Evolutionary conservation across 2,888 invertebrate species (phyloP).

Genomic region (Tinea pellionella): DNA sequence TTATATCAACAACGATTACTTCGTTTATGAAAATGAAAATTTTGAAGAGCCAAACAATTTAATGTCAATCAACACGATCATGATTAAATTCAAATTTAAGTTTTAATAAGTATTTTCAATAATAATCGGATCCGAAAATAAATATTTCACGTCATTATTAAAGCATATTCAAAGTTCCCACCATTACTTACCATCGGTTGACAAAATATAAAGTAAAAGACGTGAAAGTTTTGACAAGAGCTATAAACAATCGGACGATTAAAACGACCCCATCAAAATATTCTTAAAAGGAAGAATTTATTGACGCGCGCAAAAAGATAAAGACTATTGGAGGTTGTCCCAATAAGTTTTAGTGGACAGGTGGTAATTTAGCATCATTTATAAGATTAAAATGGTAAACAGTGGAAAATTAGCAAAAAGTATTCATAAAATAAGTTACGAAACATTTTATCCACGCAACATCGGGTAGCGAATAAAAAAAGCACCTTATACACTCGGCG

Average conservation of each 20-base stretch:
- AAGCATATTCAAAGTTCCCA: not conserved
- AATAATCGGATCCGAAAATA: no score
- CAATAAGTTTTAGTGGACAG: not conserved
- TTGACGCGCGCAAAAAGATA: not conserved
- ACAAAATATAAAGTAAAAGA: not conserved
- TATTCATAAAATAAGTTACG: slow-evolving; percentile 5
- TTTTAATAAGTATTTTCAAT: no score
- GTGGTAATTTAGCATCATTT: not conserved
- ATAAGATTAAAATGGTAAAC: not conserved
- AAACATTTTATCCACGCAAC: slow-evolving; percentile 4
- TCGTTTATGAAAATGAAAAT: no score
- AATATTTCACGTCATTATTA: no score
- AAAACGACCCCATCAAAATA: not conserved
- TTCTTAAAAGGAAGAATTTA: not conserved
- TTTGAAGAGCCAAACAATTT: no score
- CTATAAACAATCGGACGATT: not conserved
- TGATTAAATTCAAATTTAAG: no score
- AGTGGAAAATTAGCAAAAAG: slow-evolving; percentile 7
- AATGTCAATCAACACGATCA: no score
- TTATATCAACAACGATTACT: no score
- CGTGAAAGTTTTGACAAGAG: not conserved
- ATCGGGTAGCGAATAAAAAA: slow-evolving; percentile 9
- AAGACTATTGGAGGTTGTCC: not conserved
- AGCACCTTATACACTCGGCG: slow-evolving; percentile 9
- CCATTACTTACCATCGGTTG: not conserved